Percentiles rank a stretch among this genome's conserved stretches.
These are phyloP conservation scores for Macaca fascicularis DNA, from an alignment of 2,113 vertebrate species.

Conservation along the genomic window T2T-MFA8v1.1 NC_088380.1:132982001-132982500, in stretches of 20 bases:
- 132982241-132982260: not conserved
- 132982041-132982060: no score
- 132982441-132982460: no score
- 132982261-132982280: not conserved
- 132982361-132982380: no score
- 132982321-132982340: not conserved
- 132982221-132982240: not conserved
- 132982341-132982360: not conserved
- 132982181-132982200: not conserved
- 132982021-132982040: no score
- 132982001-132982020: no score
- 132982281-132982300: not conserved
- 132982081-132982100: no score
- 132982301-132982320: slow-evolving; percentile 5
- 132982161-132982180: not conserved
- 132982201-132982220: not conserved
- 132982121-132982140: slow-evolving; percentile 18
- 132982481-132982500: no score
- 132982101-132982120: not conserved
- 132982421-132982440: no score
- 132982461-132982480: no score
- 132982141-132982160: slow-evolving; percentile 3
- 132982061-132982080: no score
- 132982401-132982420: no score
- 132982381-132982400: no score